Conservation (phyloP, 2,888 invertebrate genomes). For the Electrophaes corylata region DNA sequence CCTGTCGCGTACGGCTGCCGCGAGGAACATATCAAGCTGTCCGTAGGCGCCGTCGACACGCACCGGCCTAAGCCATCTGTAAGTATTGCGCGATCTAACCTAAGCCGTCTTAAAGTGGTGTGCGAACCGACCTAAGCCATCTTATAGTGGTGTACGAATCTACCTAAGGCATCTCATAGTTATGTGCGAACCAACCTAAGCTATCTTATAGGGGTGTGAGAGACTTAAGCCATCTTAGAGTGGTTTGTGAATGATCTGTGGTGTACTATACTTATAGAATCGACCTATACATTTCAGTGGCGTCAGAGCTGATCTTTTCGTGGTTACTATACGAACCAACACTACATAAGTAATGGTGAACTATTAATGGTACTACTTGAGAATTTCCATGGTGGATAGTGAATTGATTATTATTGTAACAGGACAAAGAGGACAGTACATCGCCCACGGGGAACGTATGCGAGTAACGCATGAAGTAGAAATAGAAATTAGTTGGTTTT, state of each 20-base stretch:
- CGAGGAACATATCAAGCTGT: conserved; percentile 95
- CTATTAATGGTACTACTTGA: too few relatives aligned
- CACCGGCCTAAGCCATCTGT: conserved; percentile 96
- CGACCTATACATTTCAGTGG: too few relatives aligned
- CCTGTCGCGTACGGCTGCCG: conserved; percentile 99
- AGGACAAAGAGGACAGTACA: conserved; percentile 49
- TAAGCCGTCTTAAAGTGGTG: neutral
- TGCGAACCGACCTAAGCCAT: neutral
- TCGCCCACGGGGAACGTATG: conserved; percentile 45
- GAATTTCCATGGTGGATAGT: too few relatives aligned
- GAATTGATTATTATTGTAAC: conserved; percentile 32
- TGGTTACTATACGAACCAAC: too few relatives aligned
- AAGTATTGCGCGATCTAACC: conserved; percentile 47
- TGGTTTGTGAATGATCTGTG: too few relatives aligned
- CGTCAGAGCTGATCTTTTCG: too few relatives aligned
- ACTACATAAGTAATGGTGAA: too few relatives aligned
- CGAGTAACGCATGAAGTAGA: conserved; percentile 41
- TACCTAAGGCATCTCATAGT: neutral
- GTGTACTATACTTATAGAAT: too few relatives aligned
- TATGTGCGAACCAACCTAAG: neutral
- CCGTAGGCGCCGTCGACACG: conserved; percentile 97
- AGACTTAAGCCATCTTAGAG: too few relatives aligned
- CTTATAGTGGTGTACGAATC: neutral
- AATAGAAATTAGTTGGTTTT: conserved; percentile 27
- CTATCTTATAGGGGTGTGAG: neutral